Conservation (phyloP, 2,113 vertebrate genomes). For the Pantherophis guttatus region DNA sequence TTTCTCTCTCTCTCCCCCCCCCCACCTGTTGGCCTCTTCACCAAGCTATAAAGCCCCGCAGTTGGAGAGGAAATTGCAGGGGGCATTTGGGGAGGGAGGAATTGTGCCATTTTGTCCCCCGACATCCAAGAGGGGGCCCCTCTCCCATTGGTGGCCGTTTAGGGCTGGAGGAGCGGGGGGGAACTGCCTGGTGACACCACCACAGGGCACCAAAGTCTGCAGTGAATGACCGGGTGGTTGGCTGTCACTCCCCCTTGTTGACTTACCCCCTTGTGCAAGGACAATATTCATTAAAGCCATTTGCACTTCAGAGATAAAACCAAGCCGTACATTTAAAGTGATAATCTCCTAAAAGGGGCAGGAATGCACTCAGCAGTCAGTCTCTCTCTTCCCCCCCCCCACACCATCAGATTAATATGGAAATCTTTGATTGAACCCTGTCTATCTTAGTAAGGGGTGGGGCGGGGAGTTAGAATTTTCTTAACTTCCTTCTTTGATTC, state of each 20-base stretch:
- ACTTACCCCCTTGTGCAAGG: slow-evolving; percentile 1
- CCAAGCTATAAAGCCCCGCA: slow-evolving; percentile 66
- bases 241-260: background rate
- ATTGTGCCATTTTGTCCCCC: slow-evolving; percentile 59
- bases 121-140: background rate
- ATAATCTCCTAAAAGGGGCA: background rate
- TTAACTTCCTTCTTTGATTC: background rate
- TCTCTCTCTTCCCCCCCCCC: background rate
- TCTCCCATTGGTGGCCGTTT: background rate
- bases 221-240: background rate
- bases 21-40: slow-evolving; percentile 34
- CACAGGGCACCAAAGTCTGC: rapidly evolving
- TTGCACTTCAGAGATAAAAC: background rate
- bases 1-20: background rate
- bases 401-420: background rate
- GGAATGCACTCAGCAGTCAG: background rate
- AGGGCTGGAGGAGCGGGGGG: too few species aligned
- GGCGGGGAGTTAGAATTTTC: background rate
- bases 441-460: background rate
- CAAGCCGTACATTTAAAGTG: background rate
- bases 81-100: slow-evolving; percentile 47
- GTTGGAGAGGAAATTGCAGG: slow-evolving; percentile 63
- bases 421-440: background rate
- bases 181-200: background rate
- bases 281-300: slow-evolving; percentile 21